Base-by-base conservation (phyloP, 2,797 vertebrate genomes). In the Fundulus diaphanus region DNA sequence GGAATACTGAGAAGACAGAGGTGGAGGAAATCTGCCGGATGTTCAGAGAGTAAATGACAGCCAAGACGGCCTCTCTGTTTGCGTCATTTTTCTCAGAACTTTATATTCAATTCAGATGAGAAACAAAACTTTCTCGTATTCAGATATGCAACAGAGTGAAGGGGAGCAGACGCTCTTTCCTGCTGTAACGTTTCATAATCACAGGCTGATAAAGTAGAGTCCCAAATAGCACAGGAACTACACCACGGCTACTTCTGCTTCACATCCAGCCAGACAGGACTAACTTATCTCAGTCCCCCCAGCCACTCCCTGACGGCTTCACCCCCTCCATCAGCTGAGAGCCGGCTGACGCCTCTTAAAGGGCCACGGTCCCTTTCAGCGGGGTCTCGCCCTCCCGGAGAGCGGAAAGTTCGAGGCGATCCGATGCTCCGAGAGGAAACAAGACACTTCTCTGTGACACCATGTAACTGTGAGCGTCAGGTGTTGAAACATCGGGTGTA, bases 321-420 rank as follows among this genome's bases (percentile, higher is more conserved):
- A 7, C 70, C 63, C 66, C 42, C 24, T 42, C 12, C 63, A 29
- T 68, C 74, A 74, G 81, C 77, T n/a, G 57, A 40, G 70, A 35
- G 29, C n/a, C 63, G 57, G 20, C 74, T 59, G 5, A 74, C 33
- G 33, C 81, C 85, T 83, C 87, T 90, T 88, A 90, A 91, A 90
- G 89, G 81, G 80, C 67, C 86, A 81, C 18, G 35, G 46, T 42
- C 57, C 40, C 63, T 69, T 37, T 31, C 0, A 11, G 52, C 40
- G 24, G 59, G 67, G 27, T 11, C 40, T 59, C 65, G 11, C 18
- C n/a, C 3, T 42, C n/a, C 52, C 37, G 27, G 63, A 5, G 15
- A 66, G 63, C 27, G 48, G 72, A 79, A 79, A 71, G 59, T 75
- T 63, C 8, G 1, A 71, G 67, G 40, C 56, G 35, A 54, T 16